A percentile compares a stretch with the other conserved stretches of the same genome.
Evolutionary conservation across 2,797 vertebrate species (phyloP).

Genomic region (Scyliorhinus canicula): DNA sequence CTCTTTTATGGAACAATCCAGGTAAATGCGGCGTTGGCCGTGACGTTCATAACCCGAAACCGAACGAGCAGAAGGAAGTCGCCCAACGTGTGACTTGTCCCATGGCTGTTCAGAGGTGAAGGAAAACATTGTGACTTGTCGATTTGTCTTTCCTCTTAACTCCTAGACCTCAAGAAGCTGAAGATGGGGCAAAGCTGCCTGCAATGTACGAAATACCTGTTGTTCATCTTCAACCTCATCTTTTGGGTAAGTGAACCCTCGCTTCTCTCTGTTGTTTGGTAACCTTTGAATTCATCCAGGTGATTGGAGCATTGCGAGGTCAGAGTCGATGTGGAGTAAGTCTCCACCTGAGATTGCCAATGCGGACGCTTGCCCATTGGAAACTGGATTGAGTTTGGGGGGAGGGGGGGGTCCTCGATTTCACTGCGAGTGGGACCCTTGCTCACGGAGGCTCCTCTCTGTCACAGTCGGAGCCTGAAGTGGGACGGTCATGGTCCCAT

Average conservation of each 20-base stretch:
- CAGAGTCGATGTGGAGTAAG: not conserved
- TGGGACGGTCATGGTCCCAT: not conserved
- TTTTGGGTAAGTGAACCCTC: slow-evolving; percentile 70
- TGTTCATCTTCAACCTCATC: slow-evolving; percentile 80
- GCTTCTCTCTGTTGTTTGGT: not conserved
- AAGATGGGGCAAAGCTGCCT: slow-evolving; percentile 61
- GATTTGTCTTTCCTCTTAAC: slow-evolving; percentile 40
- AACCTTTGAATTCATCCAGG: not conserved
- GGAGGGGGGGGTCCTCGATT: too few species aligned
- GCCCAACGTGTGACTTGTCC: not conserved
- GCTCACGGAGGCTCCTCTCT: not conserved
- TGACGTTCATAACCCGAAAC: not conserved
- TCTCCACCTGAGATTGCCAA: not conserved
- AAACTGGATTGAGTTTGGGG: too few species aligned
- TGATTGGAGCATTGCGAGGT: not conserved
- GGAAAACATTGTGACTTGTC: not conserved
- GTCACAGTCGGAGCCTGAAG: not conserved
- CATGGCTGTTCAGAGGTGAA: not conserved
- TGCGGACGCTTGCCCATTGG: not conserved
- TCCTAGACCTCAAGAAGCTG: slow-evolving; percentile 57
- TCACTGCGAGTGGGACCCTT: not conserved
- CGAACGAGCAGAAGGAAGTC: not conserved
- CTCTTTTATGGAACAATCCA: not conserved
- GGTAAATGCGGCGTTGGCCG: not conserved
- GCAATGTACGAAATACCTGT: slow-evolving; percentile 75